These are phyloP conservation scores for Pollenia griseotomentosa DNA, from an alignment of 2,888 invertebrate genomes.

Conservation along the genomic window DNA sequence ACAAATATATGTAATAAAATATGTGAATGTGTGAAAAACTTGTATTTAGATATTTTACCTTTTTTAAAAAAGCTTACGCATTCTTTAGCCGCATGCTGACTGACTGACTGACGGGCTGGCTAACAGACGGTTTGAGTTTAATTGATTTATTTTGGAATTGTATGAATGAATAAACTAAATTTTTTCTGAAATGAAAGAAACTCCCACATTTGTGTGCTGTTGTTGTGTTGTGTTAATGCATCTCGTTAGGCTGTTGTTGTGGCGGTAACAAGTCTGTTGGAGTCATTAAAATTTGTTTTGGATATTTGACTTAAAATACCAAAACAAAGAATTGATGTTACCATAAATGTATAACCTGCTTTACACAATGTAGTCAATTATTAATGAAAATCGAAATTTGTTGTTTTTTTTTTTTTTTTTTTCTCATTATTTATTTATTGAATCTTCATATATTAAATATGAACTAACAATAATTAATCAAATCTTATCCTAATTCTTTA, in stretches of 20 bases:
- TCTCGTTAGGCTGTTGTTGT: constrained; percentile 36
- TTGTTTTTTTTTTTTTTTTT: too few relatives aligned
- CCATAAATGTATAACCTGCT: constrained; percentile 46
- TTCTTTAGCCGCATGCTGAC: constrained; percentile 12
- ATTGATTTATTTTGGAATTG: constrained; percentile 38
- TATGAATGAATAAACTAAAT: constrained; percentile 45
- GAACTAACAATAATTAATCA: too few relatives aligned
- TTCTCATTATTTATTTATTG: too few relatives aligned
- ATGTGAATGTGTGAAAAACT: constrained; percentile 44
- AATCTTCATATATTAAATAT: too few relatives aligned
- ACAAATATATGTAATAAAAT: neutral
- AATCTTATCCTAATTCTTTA: too few relatives aligned
- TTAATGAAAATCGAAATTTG: too few relatives aligned
- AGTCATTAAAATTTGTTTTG: constrained; percentile 18
- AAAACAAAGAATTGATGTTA: constrained; percentile 28
- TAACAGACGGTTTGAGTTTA: neutral
- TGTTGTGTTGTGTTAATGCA: constrained; percentile 18
- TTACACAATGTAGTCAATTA: neutral
- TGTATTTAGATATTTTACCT: constrained; percentile 51
- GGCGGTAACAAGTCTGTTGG: constrained; percentile 47
- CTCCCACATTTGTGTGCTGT: constrained; percentile 53
- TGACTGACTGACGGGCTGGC: neutral
- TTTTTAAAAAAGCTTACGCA: constrained; percentile 46
- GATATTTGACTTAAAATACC: neutral
- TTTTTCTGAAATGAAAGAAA: constrained; percentile 36